Base-by-base conservation (phyloP, 1,140 invertebrate species). In the Wiebesia pumilae region DNA sequence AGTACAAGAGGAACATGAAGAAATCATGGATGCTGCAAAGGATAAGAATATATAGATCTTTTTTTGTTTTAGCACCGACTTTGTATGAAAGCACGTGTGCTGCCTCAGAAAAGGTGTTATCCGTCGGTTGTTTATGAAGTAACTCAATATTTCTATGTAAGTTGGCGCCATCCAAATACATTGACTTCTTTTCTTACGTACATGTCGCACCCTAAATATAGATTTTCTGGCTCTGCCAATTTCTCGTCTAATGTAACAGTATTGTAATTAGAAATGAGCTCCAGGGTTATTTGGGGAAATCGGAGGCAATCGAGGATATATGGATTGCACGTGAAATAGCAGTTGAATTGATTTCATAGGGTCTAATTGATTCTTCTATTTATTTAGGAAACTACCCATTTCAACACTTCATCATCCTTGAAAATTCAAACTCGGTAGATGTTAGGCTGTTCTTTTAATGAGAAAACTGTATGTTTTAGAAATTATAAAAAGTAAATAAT, bases 141-240 rank as follows among this genome's bases (percentile, higher is more conserved):
- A 94, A 94, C 92, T 89, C 90, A 91, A 94, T 93, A 94, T 93
- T 91, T 90, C 89, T 90, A 90, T 90, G 89, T 88, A 89, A 85
- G 87, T 87, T 89, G 92, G 92, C 93, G 93, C 93, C 92, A 92
- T 91, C 90, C 90, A 89, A 84, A 90, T 75, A 16, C 65, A 27
- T 27, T 38, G 24, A 35, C 35, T 51, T 73, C n/a, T n/a, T 33
- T 82, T 19, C 89, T 87, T 89, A 86, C 87, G 80, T 91, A 92
- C 88, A 91, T 92, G 91, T 90, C 88, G 82, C 16, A 1, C 9
- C 85, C 90, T 91, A 91, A 91, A 91, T 91, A 91, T 91, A 92
- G 90, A 58, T 47, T 62, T 43, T 21, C 33, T 3, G 69, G 27
- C 47, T 16, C 24, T 27, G 30, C 81, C 43, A 24, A 40, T 77